Conservation (phyloP, 2,113 vertebrate genomes). For the Pomatorhinus ruficollis region DNA sequence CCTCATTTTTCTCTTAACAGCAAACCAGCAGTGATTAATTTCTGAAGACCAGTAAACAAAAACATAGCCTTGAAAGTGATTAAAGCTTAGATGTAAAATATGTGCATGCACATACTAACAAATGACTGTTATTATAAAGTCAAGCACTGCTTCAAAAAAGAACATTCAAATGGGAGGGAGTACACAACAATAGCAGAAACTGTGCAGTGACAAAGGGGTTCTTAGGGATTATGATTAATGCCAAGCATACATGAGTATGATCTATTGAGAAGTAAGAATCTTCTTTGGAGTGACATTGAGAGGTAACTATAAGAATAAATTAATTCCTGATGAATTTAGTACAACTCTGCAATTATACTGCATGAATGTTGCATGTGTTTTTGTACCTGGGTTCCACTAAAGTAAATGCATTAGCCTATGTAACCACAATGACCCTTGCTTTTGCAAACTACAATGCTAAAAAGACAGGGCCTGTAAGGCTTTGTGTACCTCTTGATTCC, state of each 20-base stretch:
- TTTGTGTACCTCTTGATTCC: not conserved
- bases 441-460: not conserved
- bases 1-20: constrained; percentile 77
- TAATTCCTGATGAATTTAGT: not conserved
- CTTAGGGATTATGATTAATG: not conserved
- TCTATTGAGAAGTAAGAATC: not conserved
- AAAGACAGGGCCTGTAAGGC: not conserved
- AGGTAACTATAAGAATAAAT: not conserved
- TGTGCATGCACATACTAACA: not conserved
- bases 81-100: constrained; percentile 53
- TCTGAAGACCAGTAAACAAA: constrained; percentile 77
- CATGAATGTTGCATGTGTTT: not conserved
- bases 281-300: not conserved
- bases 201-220: not conserved
- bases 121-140: not conserved
- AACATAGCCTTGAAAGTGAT: constrained; percentile 65
- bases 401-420: not conserved
- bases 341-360: not conserved
- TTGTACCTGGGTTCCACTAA: not conserved
- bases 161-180: not conserved
- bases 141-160: constrained; percentile 6
- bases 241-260: not conserved
- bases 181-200: not conserved
- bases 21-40: constrained; percentile 79
- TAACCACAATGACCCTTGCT: not conserved